Conservation (phyloP, 2,797 vertebrate genomes). For the Hemitrygon akajei region DNA sequence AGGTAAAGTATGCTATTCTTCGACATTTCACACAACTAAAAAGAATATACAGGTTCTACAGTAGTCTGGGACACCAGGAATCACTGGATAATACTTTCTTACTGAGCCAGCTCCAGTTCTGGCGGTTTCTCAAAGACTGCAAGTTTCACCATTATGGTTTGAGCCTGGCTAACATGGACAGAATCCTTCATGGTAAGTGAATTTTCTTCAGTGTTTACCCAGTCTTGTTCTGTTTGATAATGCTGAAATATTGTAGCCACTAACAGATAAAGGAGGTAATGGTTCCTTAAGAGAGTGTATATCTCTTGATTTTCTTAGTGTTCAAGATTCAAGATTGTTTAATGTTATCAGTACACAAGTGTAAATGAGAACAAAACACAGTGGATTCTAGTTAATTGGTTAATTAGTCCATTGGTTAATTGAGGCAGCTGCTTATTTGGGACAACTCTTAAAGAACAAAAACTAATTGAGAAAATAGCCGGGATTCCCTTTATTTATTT, state of each 20-base stretch:
- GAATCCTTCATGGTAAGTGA: constrained; percentile 58
- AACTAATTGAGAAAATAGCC: too few relatives aligned
- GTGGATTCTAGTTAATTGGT: too few relatives aligned
- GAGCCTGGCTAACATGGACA: constrained; percentile 68
- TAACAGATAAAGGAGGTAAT: too few relatives aligned
- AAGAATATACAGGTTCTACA: constrained; percentile 74
- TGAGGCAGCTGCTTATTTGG: too few relatives aligned
- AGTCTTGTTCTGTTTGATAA: not conserved
- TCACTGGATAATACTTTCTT: constrained; percentile 62
- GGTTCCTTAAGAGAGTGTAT: too few relatives aligned
- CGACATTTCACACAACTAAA: constrained; percentile 62
- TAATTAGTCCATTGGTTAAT: too few relatives aligned
- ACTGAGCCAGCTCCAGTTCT: constrained; percentile 76
- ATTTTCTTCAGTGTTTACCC: not conserved
- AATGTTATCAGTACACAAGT: too few relatives aligned
- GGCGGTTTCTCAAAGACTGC: constrained; percentile 86
- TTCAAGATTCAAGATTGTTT: too few relatives aligned
- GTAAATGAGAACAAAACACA: too few relatives aligned
- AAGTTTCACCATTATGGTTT: constrained; percentile 60
- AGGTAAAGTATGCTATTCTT: constrained; percentile 71
- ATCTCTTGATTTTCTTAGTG: too few relatives aligned
- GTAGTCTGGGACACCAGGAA: constrained; percentile 59
- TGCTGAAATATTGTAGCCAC: not conserved
- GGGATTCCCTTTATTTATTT: too few relatives aligned
- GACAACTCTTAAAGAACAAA: too few relatives aligned